Conservation (phyloP, 2,797 vertebrate species). For the Microhierax caerulescens region DNA sequence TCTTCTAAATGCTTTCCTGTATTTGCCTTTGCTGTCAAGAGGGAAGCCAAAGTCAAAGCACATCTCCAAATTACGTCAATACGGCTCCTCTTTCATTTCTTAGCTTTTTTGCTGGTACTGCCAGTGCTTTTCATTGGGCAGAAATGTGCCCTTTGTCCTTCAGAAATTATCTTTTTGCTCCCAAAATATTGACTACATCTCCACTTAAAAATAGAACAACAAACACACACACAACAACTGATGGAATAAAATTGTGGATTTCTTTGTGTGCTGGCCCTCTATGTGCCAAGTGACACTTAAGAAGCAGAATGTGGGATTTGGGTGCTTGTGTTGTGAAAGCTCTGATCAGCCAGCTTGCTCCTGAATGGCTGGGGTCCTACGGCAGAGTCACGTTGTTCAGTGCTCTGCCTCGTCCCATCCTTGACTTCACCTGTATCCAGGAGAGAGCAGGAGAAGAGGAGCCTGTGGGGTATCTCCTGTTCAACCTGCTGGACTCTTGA, state of each 20-base stretch:
- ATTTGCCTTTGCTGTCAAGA: not conserved
- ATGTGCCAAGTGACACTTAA: not conserved
- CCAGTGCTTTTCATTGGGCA: not conserved
- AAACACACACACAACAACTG: too few relatives aligned
- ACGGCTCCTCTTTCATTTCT: not conserved
- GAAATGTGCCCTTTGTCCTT: not conserved
- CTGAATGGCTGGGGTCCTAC: not conserved
- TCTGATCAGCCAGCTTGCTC: not conserved
- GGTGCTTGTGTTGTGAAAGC: not conserved
- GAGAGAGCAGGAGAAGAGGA: not conserved
- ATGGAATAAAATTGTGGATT: not conserved
- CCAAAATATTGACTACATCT: not conserved
- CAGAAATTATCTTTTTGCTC: not conserved
- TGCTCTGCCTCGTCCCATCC: not conserved
- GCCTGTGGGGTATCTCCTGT: not conserved
- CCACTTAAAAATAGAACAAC: not conserved
- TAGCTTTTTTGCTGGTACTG: not conserved
- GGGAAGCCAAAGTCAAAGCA: not conserved
- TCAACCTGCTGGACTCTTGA: not conserved
- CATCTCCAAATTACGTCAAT: not conserved
- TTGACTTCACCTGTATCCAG: not conserved
- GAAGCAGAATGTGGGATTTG: not conserved
- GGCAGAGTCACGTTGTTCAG: accelerated
- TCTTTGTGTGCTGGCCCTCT: not conserved
- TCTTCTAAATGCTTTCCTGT: not conserved